phyloP scores from a whole-genome alignment of 2,113 vertebrate genomes.

The Felis catus region F.catus_Fca126_mat1.0 CM031426.1:48602501-48603000 shows the following conservation, averaged over 20 bases:
- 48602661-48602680: not conserved
- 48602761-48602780: not conserved
- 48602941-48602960: too few relatives aligned
- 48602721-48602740: not conserved
- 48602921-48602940: too few relatives aligned
- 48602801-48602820: not conserved
- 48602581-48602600: not conserved
- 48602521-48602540: not conserved
- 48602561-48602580: not conserved
- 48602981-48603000: too few relatives aligned
- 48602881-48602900: not conserved
- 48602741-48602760: not conserved
- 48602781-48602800: not conserved
- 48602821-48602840: not conserved
- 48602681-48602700: not conserved
- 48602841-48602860: not conserved
- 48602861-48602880: not conserved
- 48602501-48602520: not conserved
- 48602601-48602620: not conserved
- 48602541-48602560: not conserved
- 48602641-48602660: not conserved
- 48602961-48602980: too few relatives aligned
- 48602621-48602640: not conserved
- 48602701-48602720: not conserved
- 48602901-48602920: too few relatives aligned